Evolutionary conservation across 2,797 vertebrate species (phyloP), one percentile per base, ranked within the genome.

Genomic region (Sphenodon punctatus): DNA sequence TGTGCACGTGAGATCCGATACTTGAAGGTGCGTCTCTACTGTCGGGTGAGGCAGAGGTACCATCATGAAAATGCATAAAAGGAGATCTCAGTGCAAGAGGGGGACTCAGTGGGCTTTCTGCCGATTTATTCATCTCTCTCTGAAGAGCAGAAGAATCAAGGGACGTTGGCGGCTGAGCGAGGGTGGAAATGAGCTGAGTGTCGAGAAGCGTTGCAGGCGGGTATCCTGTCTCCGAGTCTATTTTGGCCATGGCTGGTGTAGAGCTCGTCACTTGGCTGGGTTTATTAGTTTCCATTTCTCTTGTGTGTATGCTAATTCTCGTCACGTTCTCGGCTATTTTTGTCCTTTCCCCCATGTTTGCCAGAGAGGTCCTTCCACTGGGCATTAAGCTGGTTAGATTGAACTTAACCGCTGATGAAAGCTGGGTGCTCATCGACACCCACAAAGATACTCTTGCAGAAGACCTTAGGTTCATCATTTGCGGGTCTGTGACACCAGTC

Each of bases 1-100:
- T 0, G 0, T 2, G 0, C 4, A 68, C 55, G 2, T 8, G 46
- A 0, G 81, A 6, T 5, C 0, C 55, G 25, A 1, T 0, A 1
- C 68, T 6, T 17, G 79, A 2, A 27, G n/a, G 25, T 42, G 0
- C 34, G 13, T 34, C 11, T 2, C 5, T 38, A 25, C 15, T 51
- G 2, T 0, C 2, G 13, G 10, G 53, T 1, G 13, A 4, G 19
- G 65, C 3, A 4, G 72, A 5, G 32, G 4, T 5, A 1, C 4
- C 6, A 32, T 3, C 27, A 3, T 10, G 27, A 30, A 2, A 5
- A 9, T 41, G 73, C 17, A 60, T 45, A 19, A 59, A n/a, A 41
- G 27, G 5, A 51, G 74, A 38, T 22, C 1, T 3, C 5, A 25
- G 68, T 43, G 15, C 8, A 7, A 27, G 11, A 19, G 58, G 3